Evolutionary conservation across 2,797 vertebrate genomes (phyloP).

Genomic region (Hippocampus kuda): DNA sequence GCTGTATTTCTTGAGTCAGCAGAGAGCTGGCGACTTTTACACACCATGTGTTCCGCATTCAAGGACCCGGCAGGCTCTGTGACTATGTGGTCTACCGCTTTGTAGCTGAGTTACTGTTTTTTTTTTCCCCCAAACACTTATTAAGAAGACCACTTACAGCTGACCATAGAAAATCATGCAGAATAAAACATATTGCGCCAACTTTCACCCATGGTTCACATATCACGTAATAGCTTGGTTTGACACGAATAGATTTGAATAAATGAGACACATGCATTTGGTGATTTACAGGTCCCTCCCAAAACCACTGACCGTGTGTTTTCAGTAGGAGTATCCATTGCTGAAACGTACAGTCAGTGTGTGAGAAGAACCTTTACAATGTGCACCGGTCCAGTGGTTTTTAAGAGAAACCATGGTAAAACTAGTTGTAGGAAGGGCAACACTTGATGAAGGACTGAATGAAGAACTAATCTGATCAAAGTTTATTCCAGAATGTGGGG

Average conservation of each 20-base stretch:
- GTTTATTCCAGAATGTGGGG: slow-evolving; percentile 18
- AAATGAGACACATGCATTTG: background rate
- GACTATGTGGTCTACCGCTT: slow-evolving; percentile 7
- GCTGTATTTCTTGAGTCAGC: slow-evolving; percentile 1
- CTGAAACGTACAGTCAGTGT: background rate
- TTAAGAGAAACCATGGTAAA: background rate
- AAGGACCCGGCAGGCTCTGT: slow-evolving; percentile 1
- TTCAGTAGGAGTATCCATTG: background rate
- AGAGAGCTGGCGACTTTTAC: slow-evolving; percentile 8
- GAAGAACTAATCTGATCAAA: slow-evolving; percentile 53
- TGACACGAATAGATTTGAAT: background rate
- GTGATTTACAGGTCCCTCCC: background rate
- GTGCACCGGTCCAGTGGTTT: background rate
- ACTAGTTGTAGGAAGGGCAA: slow-evolving; percentile 20
- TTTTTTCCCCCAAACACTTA: background rate
- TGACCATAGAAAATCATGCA: slow-evolving; percentile 3
- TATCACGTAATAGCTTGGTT: too few relatives aligned
- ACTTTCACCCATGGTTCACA: background rate
- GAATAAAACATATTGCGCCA: background rate
- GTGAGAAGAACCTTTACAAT: background rate
- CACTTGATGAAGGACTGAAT: slow-evolving; percentile 45
- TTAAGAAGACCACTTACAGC: background rate
- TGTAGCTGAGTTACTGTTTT: slow-evolving; percentile 2
- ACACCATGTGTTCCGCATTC: slow-evolving; percentile 8
- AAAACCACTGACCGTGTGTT: background rate